These are phyloP conservation scores for Mylabris phalerata DNA, from an alignment of 1,140 invertebrate genomes.

Conservation along the genomic window DNA sequence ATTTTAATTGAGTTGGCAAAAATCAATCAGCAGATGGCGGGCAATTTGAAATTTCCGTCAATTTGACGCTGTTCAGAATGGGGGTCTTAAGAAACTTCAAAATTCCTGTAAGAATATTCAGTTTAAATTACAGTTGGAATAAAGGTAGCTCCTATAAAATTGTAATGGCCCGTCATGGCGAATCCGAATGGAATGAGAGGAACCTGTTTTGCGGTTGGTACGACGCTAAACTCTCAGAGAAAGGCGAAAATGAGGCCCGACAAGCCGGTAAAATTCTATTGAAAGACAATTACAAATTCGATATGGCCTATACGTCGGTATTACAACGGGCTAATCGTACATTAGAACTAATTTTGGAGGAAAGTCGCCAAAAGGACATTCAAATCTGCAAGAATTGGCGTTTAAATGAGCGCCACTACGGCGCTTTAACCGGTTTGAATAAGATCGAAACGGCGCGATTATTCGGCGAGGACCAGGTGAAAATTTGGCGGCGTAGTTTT, in stretches of 20 bases:
- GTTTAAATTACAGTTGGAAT: no score
- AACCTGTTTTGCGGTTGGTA: constrained; percentile 71
- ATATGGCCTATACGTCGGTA: constrained; percentile 61
- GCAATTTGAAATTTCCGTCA: no score
- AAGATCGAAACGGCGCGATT: constrained; percentile 62
- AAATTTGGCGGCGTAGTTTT: constrained; percentile 63
- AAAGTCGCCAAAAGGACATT: constrained; percentile 51
- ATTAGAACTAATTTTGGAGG: constrained; percentile 53
- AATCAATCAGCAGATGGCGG: no score
- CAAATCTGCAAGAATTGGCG: constrained; percentile 56
- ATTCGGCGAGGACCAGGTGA: constrained; percentile 59
- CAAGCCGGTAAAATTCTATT: constrained; percentile 64
- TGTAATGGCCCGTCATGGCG: constrained; percentile 61
- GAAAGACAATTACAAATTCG: constrained; percentile 60
- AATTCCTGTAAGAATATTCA: no score
- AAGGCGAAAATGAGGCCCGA: constrained; percentile 57
- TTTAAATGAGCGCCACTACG: constrained; percentile 69
- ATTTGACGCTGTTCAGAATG: no score
- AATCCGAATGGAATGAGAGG: constrained; percentile 66
- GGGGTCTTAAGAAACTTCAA: no score
- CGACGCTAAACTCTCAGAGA: constrained; percentile 51
- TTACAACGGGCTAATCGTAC: constrained; percentile 59
- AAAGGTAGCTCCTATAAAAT: not conserved
- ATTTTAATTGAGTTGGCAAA: no score
- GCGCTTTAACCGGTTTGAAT: constrained; percentile 61